These are phyloP conservation scores for Tetragnatha montana DNA, from an alignment of 2,888 invertebrate genomes.

Conservation along the genomic window DNA sequence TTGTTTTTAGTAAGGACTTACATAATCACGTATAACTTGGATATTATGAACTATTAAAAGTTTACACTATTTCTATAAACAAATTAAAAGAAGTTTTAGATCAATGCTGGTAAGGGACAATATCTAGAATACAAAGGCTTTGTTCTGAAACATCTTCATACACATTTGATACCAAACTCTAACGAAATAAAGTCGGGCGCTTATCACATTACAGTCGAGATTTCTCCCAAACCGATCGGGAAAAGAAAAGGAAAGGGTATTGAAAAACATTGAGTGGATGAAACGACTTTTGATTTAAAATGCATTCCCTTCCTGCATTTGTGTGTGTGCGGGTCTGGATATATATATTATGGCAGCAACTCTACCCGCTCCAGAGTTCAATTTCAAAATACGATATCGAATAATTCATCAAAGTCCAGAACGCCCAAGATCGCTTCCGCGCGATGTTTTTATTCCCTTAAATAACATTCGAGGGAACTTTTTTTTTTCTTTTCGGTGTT, in stretches of 20 bases:
- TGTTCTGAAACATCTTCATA: too few species aligned
- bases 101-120: too few species aligned
- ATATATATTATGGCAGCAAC: conserved; percentile 53
- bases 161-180: too few species aligned
- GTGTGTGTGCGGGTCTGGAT: conserved; percentile 40
- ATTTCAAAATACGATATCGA: conserved; percentile 69
- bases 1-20: too few species aligned
- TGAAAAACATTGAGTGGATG: conserved; percentile 63
- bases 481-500: not conserved
- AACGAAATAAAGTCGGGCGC: too few species aligned
- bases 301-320: conserved; percentile 58
- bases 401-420: conserved; percentile 66
- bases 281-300: conserved; percentile 68
- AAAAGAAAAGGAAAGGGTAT: conserved; percentile 10
- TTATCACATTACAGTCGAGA: too few species aligned
- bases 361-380: conserved; percentile 36
- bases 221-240: too few species aligned
- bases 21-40: too few species aligned
- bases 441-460: conserved; percentile 57
- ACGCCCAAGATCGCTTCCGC: not conserved
- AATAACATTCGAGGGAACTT: conserved; percentile 38
- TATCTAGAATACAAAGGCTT: too few species aligned
- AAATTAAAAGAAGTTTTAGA: too few species aligned
- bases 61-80: too few species aligned
- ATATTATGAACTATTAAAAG: too few species aligned